Base-by-base conservation (phyloP, 2,888 invertebrate species). In the Epinotia ramella region DNA sequence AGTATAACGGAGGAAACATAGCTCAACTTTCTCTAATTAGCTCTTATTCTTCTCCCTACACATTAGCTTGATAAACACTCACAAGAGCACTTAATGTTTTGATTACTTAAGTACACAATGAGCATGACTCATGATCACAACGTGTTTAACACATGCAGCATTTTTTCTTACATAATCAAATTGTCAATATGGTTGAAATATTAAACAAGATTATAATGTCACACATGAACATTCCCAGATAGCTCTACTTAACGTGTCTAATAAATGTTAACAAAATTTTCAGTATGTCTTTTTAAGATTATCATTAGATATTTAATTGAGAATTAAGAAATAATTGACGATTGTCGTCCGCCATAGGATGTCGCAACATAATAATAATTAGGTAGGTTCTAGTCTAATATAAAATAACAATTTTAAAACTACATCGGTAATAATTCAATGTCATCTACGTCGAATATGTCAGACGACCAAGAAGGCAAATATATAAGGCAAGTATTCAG, bases 181-280 rank as follows among this genome's bases (percentile, higher is more conserved):
- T 83, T 82, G 85, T 84, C 80, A 83, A 81, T 85, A 86, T 69
- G 46, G 44, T 60, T 28, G n/a, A 69, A 59, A 24, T 60, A 69
- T 60, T n/a, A 66, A 49, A 9, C 6, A 64, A 44, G 44, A 20
- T 59, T 20, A 18, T 44, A 28, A 46, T 16, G 68, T 44, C n/a
- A 24, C 68, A 59, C 46, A 28, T 60, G 44, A 60, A 24, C 46
- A n/a, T 60, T 69, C n/a, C 20, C 24, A 46, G 69, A 60, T 69
- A n/a, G 24, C 2, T 18, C 24, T 59, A 40, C 59, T 44, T 46
- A 44, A 69, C 59, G 13, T 24, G 44, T 46, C n/a, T 24, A 24
- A 69, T 69, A 46, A 59, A 59, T 59, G 6, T 57, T 1, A 20
- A 57, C 53, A 18, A 33, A 56, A 56, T 33, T 6, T 28, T 44